phyloP scores from a whole-genome alignment of 2,113 vertebrate species.

The Lagenorhynchus albirostris region DNA sequence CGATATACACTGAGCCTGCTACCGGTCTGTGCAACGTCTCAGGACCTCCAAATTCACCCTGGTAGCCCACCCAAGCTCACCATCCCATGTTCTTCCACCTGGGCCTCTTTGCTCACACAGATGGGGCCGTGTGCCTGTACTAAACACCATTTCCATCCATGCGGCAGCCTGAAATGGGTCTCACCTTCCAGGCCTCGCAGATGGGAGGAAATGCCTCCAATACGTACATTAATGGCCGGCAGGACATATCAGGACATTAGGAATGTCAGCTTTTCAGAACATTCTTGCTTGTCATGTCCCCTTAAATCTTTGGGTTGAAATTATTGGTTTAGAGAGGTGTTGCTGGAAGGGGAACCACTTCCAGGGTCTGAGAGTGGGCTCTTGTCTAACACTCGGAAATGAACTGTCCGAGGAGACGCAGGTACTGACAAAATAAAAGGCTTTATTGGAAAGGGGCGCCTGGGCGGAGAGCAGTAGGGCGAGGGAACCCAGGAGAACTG shows the following conservation, averaged over 20 bases:
- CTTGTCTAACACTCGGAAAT: neutral
- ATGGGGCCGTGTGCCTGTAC: neutral
- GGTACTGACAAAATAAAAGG: neutral
- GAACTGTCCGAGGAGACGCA: neutral
- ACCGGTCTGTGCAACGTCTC: neutral
- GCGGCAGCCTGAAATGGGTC: neutral
- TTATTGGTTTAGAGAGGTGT: neutral
- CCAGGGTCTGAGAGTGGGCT: neutral
- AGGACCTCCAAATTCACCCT: neutral
- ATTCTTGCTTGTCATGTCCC: neutral
- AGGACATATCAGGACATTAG: neutral
- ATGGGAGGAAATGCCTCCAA: neutral
- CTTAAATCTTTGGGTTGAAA: neutral
- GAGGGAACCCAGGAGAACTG: neutral
- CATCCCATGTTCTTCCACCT: rapidly evolving
- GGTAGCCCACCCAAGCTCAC: too few species aligned
- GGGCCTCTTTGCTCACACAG: neutral
- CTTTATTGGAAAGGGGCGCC: neutral
- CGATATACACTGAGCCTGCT: too few species aligned
- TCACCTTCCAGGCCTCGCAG: neutral
- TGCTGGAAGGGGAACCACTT: neutral
- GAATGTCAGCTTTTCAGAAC: neutral
- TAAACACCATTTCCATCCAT: neutral
- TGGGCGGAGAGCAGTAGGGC: neutral
- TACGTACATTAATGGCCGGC: rapidly evolving